Evolutionary conservation across 2,888 invertebrate species (phyloP), one percentile per base, ranked within the genome.

Genomic region (Standfussiana lucernea): DNA sequence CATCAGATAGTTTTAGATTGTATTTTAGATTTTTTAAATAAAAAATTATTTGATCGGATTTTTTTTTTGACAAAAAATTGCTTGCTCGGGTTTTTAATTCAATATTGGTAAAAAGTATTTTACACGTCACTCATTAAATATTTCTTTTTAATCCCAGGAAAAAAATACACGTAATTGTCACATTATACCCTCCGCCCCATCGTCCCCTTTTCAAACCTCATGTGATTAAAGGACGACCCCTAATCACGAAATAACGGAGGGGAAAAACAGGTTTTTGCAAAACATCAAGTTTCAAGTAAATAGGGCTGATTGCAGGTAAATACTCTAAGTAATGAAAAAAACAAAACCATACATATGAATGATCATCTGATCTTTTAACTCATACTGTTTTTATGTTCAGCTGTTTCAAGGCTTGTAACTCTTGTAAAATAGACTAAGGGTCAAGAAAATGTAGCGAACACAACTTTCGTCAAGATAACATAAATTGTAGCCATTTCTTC

Each of bases 401-500:
- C 21, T 24, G 11, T 62, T 42, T 8, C 5, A 8, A 21, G 21
- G 6, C n/a, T 53, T n/a, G 18, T 53, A 1, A 18, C 11, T 37
- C 24, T 66, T 24, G 4, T 42, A 21, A n/a, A 24, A 21, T 18
- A 8, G 3, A 18, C 21, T 24, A 24, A 50, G 15, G 4, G 4
- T 72, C n/a, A 32, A 11, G 18, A 45, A 5, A 18, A 74, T 32
- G 8, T 15, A 61, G 32, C 40, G 10, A 28, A 40, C 18, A 50
- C 6, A 72, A 35, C 28, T n/a, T 62, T 50, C 40, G 32, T 62
- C 21, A 50, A 21, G 10, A 18, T 53, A 7, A 42, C 21, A 32
- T 24, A 53, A 42, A 74, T 50, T 37, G 21, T 35, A 76, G 76
- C 75, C 69, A 77, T 68, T 13, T 28, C 8, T 28, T 3, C 1